These are phyloP conservation scores for Recurvirostra avosetta DNA, from an alignment of 2,113 vertebrate species.

Conservation along the genomic window DNA sequence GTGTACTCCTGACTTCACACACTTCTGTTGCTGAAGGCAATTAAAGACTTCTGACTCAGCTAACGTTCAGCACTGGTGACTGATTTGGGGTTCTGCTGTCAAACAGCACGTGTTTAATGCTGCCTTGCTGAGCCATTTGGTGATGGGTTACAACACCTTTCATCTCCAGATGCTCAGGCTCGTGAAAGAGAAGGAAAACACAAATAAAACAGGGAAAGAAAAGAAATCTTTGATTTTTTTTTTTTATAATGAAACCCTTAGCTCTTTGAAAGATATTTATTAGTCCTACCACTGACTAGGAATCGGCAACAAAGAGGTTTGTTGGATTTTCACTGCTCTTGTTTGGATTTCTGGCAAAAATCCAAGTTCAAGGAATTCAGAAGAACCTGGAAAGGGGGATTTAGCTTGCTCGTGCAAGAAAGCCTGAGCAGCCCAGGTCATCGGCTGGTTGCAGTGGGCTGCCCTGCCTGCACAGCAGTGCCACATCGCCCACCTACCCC, in stretches of 20 bases:
- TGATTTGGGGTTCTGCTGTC: not conserved
- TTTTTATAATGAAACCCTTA: not conserved
- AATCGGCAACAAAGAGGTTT: not conserved
- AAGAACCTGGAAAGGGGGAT: not conserved
- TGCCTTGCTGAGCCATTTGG: not conserved
- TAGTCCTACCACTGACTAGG: not conserved
- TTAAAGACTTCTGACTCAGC: not conserved
- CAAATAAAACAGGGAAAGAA: not conserved
- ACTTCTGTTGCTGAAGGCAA: not conserved
- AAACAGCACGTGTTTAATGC: not conserved
- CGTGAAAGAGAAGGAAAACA: not conserved
- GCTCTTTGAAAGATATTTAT: not conserved
- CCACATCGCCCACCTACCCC: not conserved
- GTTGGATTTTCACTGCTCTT: not conserved
- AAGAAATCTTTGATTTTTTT: not conserved
- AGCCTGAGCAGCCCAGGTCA: not conserved
- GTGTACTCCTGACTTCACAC: not conserved
- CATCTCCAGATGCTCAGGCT: not conserved
- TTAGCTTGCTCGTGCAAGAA: not conserved
- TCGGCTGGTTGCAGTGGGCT: rapidly evolving
- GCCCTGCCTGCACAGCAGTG: not conserved
- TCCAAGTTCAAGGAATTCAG: not conserved
- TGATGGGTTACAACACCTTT: not conserved
- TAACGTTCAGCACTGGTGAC: not conserved
- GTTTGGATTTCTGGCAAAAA: not conserved